phyloP scores from a whole-genome alignment of 64 coral and sea anemone species.

The Stylophora pistillata region DNA sequence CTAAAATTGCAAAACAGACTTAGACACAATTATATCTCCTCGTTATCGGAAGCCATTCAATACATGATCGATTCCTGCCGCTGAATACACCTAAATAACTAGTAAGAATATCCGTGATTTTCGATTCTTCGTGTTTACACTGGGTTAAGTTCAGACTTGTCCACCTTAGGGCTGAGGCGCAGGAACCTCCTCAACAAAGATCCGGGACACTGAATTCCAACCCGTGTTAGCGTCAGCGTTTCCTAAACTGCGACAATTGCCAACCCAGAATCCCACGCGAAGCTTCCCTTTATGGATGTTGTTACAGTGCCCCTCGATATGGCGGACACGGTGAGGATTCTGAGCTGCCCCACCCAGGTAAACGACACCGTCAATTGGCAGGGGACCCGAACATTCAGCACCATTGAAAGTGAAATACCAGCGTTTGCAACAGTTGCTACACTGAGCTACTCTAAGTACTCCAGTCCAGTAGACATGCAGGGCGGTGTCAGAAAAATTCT shows the following conservation, averaged over 20 bases:
- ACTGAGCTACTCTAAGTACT: background rate
- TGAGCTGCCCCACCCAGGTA: background rate
- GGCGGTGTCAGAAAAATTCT: background rate
- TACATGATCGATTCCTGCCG: no score
- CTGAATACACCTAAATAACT: no score
- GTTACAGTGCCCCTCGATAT: background rate
- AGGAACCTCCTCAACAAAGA: background rate
- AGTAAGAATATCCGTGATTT: no score
- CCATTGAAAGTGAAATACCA: slow-evolving; percentile 10
- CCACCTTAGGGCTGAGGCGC: background rate
- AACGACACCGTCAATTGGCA: background rate
- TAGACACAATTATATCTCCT: no score
- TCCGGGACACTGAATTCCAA: slow-evolving; percentile 6
- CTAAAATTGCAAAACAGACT: no score
- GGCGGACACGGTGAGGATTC: background rate
- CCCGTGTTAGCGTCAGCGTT: background rate
- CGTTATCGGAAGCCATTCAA: no score
- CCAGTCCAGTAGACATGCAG: background rate
- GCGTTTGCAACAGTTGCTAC: background rate
- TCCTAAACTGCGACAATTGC: background rate
- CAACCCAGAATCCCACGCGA: background rate
- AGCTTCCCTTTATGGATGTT: background rate
- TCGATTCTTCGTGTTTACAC: no score
- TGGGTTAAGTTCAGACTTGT: no score
- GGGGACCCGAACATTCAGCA: background rate